Base-by-base conservation (phyloP, 2,888 invertebrate species). In the Eupithecia abbreviata region DNA sequence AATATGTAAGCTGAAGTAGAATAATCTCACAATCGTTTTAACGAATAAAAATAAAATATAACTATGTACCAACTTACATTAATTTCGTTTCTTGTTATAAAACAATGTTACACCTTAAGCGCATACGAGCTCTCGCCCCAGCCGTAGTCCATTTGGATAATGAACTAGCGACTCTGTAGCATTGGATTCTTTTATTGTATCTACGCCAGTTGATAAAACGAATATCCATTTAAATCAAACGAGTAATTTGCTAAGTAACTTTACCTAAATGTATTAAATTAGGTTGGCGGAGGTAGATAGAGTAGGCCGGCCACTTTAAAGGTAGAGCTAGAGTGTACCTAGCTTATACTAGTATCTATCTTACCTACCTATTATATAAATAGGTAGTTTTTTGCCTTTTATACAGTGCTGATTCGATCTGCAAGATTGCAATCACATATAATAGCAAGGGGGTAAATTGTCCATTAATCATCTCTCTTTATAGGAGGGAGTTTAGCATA, bases 111-210 rank as follows among this genome's bases (percentile, higher is more conserved):
- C n/a, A 47, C n/a, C 66, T 71, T 49, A 2, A 72, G 18, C 72
- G 15, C 69, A 18, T 49, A 49, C 47, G 15, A 69, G 65, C 55
- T 78, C 58, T 58, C 58, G 74, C 15, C 5, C 66, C 55, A 42
- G 93, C 93, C 93, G 91, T 91, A 94, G 93, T 94, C 94, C 94
- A 95, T 95, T 95, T 94, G 93, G 91, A 92, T 95, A 95, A 95
- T 94, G 94, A 95, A 95, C 93, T 92, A 90, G 92, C 89, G 90
- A 91, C 91, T 92, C 85, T 87, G 90, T 89, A 91, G 91, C 88
- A 89, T 89, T 84, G 86, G 86, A 85, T 87, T 89, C 86, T 88
- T 89, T 92, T 92, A 93, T 91, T 91, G 89, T 89, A 69, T 69
- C 69, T 69, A 88, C 86, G 87, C 85, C 85, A 86, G 84, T 87